These are phyloP conservation scores for Holcopasites calliopsidis DNA, from an alignment of 1,140 invertebrate genomes.

Conservation along the genomic window DNA sequence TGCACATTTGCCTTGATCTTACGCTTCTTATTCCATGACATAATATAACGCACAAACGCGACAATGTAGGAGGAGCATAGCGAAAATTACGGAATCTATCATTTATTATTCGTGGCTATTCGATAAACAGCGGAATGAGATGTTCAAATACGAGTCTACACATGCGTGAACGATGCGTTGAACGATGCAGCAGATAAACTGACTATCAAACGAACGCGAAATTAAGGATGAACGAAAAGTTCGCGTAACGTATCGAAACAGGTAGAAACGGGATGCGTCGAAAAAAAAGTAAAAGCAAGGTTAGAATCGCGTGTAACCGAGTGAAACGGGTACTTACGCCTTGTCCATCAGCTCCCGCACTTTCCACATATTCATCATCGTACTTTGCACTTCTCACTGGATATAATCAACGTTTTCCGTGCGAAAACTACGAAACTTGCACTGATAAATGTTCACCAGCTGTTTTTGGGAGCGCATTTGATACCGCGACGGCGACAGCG, in stretches of 20 bases:
- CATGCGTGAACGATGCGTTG: background rate
- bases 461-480: conserved; percentile 70
- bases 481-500: conserved; percentile 59
- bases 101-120: background rate
- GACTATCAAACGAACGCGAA: background rate
- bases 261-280: conserved; percentile 14
- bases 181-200: background rate
- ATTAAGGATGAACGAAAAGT: background rate
- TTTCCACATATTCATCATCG: conserved; percentile 93
- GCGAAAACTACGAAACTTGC: conserved; percentile 43
- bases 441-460: conserved; percentile 59
- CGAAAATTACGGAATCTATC: background rate
- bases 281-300: conserved; percentile 63
- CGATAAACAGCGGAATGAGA: background rate
- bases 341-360: conserved; percentile 95
- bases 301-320: conserved; percentile 54
- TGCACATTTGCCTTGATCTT: background rate
- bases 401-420: conserved; percentile 7
- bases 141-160: background rate
- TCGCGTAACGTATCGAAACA: background rate
- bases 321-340: conserved; percentile 88
- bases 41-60: too few relatives aligned
- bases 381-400: conserved; percentile 27
- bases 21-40: too few relatives aligned
- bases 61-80: too few relatives aligned